Evolutionary conservation across 2,113 vertebrate genomes (phyloP).

Genomic region (Lophochroa leadbeateri): DNA sequence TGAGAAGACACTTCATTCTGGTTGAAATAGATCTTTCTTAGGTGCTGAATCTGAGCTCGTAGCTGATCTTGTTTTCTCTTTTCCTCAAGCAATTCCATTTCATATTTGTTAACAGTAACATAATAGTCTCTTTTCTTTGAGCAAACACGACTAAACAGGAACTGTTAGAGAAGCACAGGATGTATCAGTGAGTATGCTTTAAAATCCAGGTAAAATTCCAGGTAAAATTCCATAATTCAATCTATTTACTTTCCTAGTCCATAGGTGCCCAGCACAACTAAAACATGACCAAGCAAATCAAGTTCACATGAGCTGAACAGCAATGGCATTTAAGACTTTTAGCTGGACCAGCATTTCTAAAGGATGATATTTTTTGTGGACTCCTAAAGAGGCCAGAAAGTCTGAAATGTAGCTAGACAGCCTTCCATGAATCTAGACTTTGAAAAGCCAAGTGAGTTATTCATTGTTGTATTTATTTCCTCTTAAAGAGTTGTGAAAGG

Average conservation of each 20-base stretch:
- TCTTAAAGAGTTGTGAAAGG: not conserved
- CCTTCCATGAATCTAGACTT: not conserved
- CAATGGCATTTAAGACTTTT: not conserved
- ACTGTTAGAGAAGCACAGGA: conserved; percentile 51
- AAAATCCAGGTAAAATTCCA: not conserved
- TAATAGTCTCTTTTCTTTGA: conserved; percentile 62
- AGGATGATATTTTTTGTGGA: not conserved
- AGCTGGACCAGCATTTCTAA: not conserved
- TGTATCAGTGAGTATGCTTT: not conserved
- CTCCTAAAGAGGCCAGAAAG: not conserved
- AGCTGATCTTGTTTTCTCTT: conserved; percentile 68
- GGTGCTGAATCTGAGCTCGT: conserved; percentile 15
- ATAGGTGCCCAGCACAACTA: not conserved
- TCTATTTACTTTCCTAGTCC: not conserved
- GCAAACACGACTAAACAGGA: conserved; percentile 52
- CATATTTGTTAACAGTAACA: conserved; percentile 29
- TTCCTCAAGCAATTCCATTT: conserved; percentile 62
- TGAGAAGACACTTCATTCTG: not conserved
- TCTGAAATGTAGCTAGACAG: not conserved
- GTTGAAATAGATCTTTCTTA: conserved; percentile 19
- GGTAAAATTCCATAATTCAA: not conserved
- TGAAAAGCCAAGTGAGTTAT: not conserved
- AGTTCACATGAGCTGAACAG: not conserved
- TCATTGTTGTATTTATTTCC: not conserved
- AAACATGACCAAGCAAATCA: not conserved